A percentile compares a stretch with the other conserved stretches of the same genome.
These are phyloP conservation scores for Sternarchorhynchus goeldii DNA, from an alignment of 2,797 vertebrate species.

Conservation along the genomic window DNA sequence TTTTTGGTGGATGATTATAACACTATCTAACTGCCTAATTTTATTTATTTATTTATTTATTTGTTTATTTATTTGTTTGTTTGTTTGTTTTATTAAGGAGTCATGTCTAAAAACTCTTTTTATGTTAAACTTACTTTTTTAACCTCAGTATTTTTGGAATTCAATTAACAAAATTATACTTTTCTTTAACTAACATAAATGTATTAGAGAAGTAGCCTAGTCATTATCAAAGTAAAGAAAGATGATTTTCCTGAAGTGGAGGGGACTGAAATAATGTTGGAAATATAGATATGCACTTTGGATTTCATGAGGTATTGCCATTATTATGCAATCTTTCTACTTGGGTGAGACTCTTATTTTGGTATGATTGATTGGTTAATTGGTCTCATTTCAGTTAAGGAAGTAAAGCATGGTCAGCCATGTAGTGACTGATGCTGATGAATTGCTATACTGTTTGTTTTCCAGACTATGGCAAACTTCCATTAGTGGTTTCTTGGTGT, in stretches of 20 bases:
- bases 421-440: constrained; percentile 35
- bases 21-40: constrained; percentile 6
- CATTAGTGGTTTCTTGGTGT: constrained; percentile 28
- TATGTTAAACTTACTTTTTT: constrained; percentile 12
- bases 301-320: constrained; percentile 53
- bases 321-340: constrained; percentile 61
- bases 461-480: constrained; percentile 32
- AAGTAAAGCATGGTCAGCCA: constrained; percentile 34
- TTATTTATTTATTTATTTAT: constrained; percentile 44
- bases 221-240: constrained; percentile 3
- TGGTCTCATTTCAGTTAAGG: constrained; percentile 21
- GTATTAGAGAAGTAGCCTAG: constrained; percentile 17
- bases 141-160: constrained; percentile 7
- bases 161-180: background rate
- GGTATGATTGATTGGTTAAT: constrained; percentile 31
- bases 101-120: constrained; percentile 21
- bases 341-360: constrained; percentile 32
- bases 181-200: background rate
- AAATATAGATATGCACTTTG: constrained; percentile 56
- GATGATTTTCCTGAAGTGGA: constrained; percentile 7
- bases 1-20: constrained; percentile 26
- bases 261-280: background rate
- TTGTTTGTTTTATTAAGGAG: constrained; percentile 41
- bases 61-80: constrained; percentile 47
- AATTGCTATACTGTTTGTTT: constrained; percentile 32